Conservation (phyloP, 2,888 invertebrate genomes). For the Tinea trinotella region DNA sequence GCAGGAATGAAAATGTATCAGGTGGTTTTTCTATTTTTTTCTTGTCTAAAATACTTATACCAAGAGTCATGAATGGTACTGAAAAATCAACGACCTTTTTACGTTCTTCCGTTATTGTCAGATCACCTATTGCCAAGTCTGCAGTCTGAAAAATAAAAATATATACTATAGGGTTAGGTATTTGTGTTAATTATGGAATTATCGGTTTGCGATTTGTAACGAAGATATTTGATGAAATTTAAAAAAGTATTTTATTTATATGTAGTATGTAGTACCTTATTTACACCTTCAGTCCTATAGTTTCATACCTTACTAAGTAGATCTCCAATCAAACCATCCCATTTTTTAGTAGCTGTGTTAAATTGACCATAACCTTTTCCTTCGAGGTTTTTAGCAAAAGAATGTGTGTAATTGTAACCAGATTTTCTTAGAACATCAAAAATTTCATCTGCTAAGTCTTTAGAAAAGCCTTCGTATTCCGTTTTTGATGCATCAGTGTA, state of each 20-base stretch:
- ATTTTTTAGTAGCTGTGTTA: slow-evolving; percentile 43
- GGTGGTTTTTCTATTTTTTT: slow-evolving; percentile 83
- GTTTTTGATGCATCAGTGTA: slow-evolving; percentile 68
- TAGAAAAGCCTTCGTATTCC: slow-evolving; percentile 81
- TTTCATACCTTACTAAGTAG: slow-evolving; percentile 56
- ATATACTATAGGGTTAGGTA: no score
- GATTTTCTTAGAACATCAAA: slow-evolving; percentile 66
- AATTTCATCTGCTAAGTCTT: slow-evolving; percentile 82
- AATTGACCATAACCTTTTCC: slow-evolving; percentile 40
- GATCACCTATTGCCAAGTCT: slow-evolving; percentile 88
- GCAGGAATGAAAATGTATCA: slow-evolving; percentile 88
- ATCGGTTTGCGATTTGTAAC: no score
- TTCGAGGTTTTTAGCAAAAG: slow-evolving; percentile 35
- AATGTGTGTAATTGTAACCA: slow-evolving; percentile 48
- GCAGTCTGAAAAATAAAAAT: slow-evolving; percentile 77
- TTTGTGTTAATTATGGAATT: no score
- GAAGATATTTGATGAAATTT: no score
- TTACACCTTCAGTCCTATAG: no score
- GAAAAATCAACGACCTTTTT: slow-evolving; percentile 93
- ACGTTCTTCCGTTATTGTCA: slow-evolving; percentile 94
- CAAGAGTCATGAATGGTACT: slow-evolving; percentile 96
- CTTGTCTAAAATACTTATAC: slow-evolving; percentile 89
- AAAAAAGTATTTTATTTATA: no score
- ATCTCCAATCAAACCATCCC: slow-evolving; percentile 53
- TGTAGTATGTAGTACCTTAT: no score